Percentiles rank a stretch among this genome's conserved stretches.
Conservation (phyloP, 2,797 vertebrate species). For the Phylloscopus collybita region DNA sequence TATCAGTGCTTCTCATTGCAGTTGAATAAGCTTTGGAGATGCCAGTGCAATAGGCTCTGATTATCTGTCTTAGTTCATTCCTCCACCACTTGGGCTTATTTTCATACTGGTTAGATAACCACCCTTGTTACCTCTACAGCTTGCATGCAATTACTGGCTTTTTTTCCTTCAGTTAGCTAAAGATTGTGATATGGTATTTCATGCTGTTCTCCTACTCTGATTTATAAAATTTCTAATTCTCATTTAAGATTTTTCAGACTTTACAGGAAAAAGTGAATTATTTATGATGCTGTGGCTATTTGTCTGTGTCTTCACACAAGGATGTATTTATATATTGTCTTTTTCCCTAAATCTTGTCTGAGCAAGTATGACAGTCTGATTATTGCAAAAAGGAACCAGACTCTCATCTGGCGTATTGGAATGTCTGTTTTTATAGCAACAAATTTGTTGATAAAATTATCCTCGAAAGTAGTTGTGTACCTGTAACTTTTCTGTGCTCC, state of each 20-base stretch:
- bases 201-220: background rate
- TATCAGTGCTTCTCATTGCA: background rate
- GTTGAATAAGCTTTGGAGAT: background rate
- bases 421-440: background rate
- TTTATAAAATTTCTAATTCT: background rate
- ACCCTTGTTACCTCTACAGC: background rate
- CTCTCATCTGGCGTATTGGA: background rate
- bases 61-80: constrained; percentile 16
- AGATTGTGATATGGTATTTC: background rate
- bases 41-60: background rate
- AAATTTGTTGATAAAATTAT: background rate
- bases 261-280: background rate
- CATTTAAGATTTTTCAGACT: background rate
- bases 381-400: background rate
- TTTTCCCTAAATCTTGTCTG: background rate
- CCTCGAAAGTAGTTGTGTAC: background rate
- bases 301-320: background rate
- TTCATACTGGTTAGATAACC: constrained; percentile 2
- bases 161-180: background rate
- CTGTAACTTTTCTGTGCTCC: background rate
- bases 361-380: background rate
- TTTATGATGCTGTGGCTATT: background rate
- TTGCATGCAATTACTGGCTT: constrained; percentile 12
- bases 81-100: background rate
- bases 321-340: background rate